Percentiles rank a stretch among this genome's conserved stretches.
phyloP scores from a whole-genome alignment of 2,797 vertebrate genomes.

The Anguilla pacifica region DNA sequence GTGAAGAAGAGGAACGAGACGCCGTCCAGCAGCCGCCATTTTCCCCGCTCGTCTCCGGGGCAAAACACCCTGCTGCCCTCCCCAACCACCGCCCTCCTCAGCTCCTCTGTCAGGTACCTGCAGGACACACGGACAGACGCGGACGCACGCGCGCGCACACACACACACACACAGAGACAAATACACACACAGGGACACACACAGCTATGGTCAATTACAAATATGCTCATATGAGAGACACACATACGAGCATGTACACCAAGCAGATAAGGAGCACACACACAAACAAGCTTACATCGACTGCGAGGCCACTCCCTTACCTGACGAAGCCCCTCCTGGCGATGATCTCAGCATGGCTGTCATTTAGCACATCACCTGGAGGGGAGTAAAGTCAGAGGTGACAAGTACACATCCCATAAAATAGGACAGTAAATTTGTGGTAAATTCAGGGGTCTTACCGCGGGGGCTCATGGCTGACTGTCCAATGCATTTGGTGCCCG shows the following conservation, averaged over 20 bases:
- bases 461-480: slow-evolving; percentile 79
- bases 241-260: slow-evolving; percentile 8
- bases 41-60: slow-evolving; percentile 67
- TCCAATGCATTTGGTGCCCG: slow-evolving; percentile 94
- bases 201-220: neutral
- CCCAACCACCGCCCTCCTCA: slow-evolving; percentile 65
- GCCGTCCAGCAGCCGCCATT: slow-evolving; percentile 78
- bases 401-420: neutral
- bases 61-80: slow-evolving; percentile 75
- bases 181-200: neutral
- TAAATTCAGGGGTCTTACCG: slow-evolving; percentile 66
- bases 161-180: slow-evolving; percentile 25
- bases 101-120: slow-evolving; percentile 89
- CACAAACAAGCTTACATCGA: neutral
- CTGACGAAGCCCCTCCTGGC: slow-evolving; percentile 89
- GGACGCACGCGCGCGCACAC: neutral
- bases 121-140: slow-evolving; percentile 1
- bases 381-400: neutral
- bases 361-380: slow-evolving; percentile 88
- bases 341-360: slow-evolving; percentile 93
- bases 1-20: slow-evolving; percentile 86
- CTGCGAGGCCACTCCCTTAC: slow-evolving; percentile 61
- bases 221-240: neutral
- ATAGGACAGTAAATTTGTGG: neutral
- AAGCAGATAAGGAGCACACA: slow-evolving; percentile 5